A percentile compares a stretch with the other conserved stretches of the same genome.
phyloP scores from a whole-genome alignment of 2,797 vertebrate genomes.

The Clarias platycephalus region DNA sequence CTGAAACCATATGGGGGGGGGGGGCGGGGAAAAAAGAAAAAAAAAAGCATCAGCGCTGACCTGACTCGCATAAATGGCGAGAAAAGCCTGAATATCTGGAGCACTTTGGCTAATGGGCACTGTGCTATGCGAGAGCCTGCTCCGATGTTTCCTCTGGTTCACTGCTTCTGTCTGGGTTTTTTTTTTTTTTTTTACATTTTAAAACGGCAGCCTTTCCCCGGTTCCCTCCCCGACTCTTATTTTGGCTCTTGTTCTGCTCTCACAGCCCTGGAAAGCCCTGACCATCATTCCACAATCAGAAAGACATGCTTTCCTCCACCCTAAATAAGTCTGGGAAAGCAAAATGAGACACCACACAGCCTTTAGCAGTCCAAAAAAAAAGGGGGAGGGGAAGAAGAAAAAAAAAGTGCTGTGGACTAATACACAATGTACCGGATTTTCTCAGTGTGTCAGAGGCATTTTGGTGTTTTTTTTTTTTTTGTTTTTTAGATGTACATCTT shows the following conservation, averaged over 20 bases:
- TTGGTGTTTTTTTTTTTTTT: neutral
- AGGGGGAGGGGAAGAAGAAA: neutral
- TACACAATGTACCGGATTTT: slow-evolving; percentile 28
- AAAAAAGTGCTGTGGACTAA: neutral
- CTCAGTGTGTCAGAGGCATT: neutral
- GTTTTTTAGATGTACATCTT: neutral
- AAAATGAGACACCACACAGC: slow-evolving; percentile 22
- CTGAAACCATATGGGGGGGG: neutral
- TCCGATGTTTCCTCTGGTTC: slow-evolving; percentile 49
- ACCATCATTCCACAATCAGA: slow-evolving; percentile 31
- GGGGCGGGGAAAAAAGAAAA: too few relatives aligned
- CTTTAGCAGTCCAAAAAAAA: slow-evolving; percentile 1
- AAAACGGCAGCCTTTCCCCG: slow-evolving; percentile 26
- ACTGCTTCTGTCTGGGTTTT: slow-evolving; percentile 51
- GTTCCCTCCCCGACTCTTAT: slow-evolving; percentile 31
- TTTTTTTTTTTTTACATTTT: neutral
- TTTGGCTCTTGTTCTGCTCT: slow-evolving; percentile 37
- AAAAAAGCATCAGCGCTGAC: neutral
- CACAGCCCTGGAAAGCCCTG: slow-evolving; percentile 28
- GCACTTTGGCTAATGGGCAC: slow-evolving; percentile 43
- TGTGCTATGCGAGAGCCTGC: slow-evolving; percentile 40
- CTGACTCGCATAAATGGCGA: slow-evolving; percentile 43
- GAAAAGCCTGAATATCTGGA: slow-evolving; percentile 63
- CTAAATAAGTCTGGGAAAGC: slow-evolving; percentile 40
- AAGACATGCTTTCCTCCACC: slow-evolving; percentile 8